Evolutionary conservation across 2,797 vertebrate genomes (phyloP).

Genomic region (Podargus strigoides): DNA sequence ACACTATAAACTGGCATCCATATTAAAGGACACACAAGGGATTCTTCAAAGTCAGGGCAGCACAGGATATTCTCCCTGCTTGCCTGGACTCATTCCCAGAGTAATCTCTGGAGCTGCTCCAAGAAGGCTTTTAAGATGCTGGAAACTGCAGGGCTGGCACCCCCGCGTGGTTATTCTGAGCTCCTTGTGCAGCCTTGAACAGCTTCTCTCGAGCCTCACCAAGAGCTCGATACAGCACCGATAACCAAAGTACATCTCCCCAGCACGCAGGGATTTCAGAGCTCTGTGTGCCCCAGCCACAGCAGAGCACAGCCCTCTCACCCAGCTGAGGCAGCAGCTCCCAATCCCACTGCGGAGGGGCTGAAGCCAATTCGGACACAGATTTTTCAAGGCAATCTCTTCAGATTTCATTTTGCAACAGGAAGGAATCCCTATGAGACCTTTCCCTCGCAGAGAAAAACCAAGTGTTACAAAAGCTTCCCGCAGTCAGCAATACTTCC

Average conservation of each 20-base stretch:
- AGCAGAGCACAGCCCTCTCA: not conserved
- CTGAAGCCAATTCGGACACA: fast-evolving
- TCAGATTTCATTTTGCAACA: not conserved
- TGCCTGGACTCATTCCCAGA: not conserved
- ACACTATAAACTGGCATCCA: not conserved
- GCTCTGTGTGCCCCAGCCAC: not conserved
- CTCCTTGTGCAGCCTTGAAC: not conserved
- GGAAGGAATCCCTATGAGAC: fast-evolving
- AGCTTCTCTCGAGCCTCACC: not conserved
- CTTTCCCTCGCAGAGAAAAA: not conserved
- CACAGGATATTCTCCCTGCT: not conserved
- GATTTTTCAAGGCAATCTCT: not conserved
- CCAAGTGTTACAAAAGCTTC: not conserved
- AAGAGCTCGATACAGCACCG: fast-evolving
- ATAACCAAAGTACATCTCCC: fast-evolving
- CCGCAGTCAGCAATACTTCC: not conserved
- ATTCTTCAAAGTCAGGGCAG: slow-evolving; percentile 2
- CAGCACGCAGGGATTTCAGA: fast-evolving
- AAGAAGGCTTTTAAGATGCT: not conserved
- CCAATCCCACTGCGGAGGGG: not conserved
- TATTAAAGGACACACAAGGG: not conserved
- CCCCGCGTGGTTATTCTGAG: slow-evolving; percentile 12
- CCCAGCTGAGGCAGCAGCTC: fast-evolving
- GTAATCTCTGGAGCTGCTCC: not conserved
- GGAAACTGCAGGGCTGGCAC: slow-evolving; percentile 43